Percentiles rank a stretch among this genome's conserved stretches.
phyloP scores from a whole-genome alignment of 2,113 vertebrate species.

The Vulpes vulpes region DNA sequence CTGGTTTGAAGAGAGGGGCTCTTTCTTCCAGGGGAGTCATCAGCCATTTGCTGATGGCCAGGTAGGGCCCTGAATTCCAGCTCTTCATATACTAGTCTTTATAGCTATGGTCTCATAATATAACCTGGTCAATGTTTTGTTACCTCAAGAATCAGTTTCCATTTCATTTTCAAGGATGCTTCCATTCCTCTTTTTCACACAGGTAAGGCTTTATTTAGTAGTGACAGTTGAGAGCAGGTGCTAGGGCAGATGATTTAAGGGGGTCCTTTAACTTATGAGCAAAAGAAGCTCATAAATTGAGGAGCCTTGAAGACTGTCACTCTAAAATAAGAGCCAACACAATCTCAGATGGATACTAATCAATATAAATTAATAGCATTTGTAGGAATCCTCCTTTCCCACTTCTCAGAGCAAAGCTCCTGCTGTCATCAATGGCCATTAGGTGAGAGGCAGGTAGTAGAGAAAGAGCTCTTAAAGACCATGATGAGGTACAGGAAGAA shows the following conservation, averaged over 20 bases:
- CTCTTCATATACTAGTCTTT: neutral
- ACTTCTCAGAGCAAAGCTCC: neutral
- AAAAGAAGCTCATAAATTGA: neutral
- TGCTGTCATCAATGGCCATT: neutral
- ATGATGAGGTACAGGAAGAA: slow-evolving; percentile 53
- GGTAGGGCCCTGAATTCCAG: neutral
- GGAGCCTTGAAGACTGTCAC: neutral
- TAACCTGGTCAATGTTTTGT: neutral
- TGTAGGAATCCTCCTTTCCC: neutral
- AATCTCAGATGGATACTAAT: neutral
- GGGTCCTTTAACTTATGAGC: neutral
- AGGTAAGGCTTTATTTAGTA: neutral
- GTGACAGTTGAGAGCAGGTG: neutral
- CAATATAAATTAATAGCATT: neutral
- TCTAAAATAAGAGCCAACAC: neutral
- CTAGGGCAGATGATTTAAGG: neutral
- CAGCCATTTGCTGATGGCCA: neutral
- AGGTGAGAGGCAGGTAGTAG: slow-evolving; percentile 66
- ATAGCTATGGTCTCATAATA: neutral
- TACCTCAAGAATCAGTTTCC: neutral
- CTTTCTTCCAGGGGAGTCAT: neutral
- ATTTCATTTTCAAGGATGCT: neutral
- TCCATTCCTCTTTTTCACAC: neutral
- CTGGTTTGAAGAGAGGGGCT: neutral
- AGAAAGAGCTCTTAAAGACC: slow-evolving; percentile 65